Evolutionary conservation across 1,140 invertebrate species (phyloP), one percentile per base, ranked within the genome.

Genomic region (Pteromalus puparum): DNA sequence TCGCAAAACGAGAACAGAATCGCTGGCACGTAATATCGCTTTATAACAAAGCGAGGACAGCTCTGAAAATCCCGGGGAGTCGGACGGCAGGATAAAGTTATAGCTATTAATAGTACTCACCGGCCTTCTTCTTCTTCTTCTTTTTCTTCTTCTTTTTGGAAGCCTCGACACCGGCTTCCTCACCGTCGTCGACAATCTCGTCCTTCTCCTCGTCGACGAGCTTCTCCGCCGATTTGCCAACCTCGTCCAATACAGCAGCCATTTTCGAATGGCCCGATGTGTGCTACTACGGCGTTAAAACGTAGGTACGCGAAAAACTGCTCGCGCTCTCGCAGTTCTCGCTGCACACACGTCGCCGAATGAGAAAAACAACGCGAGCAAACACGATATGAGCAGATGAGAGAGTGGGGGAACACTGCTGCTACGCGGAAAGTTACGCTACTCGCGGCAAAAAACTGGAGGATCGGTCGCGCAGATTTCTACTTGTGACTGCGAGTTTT

Each of bases 91-190:
- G 15, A 72, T 21, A 24, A 15, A 28, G 6, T 28, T 3, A n/a
- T n/a, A n/a, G 6, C 42, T 46, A 78, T 87, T 73, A 67, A 81
- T 79, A 78, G 85, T 78, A 89, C 93, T 90, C 90, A 95, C 94
- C 94, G 87, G 94, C 93, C 92, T 96, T 96, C 94, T 96, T 96
- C 94, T 95, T 96, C 94, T 96, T 96, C 92, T 95, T 95, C 92
- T 95, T 96, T 92, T 95, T 96, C 90, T 96, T 96, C 90, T 95
- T 96, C 90, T 95, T 95, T 88, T 96, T 95, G 15, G 94, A 94
- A 70, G 94, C 93, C 88, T 95, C 94, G 85, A 93, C 93, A 2
- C 93, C 94, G 13, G 92, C 93, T 86, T 94, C 90, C 86, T 94
- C 94, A 78, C 91, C 91, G 80, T 93, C 92, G 81, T 94, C 92